Base-by-base conservation (phyloP, 2,797 vertebrate genomes). In the Threskiornis aethiopicus region DNA sequence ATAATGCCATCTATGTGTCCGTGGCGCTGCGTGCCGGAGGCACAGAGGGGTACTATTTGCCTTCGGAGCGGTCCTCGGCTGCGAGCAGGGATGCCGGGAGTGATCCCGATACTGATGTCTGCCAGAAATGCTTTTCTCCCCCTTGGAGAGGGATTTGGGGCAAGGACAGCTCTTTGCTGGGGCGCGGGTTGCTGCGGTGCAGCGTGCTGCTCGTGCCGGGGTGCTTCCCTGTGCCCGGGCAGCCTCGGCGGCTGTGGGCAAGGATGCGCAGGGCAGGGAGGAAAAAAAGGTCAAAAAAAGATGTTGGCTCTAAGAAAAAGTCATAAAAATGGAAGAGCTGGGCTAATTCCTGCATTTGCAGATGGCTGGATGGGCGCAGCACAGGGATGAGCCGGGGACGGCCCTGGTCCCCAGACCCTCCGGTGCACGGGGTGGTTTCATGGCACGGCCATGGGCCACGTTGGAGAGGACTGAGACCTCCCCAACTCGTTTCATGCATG, bases 1-100 rank as follows among this genome's bases (percentile, higher is more conserved):
- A 97, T 95, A 97, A 97, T 96, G 96, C 91, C 97, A 95, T 22
- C 97, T 96, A 93, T 89, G 86, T 97, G 97, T 97, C 94, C 44
- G 31, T 64, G 66, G 47, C 8, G 46, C 91, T 37, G 87, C 52
- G 44, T 77, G 70, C 92, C 65, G 5, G 47, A 84, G 84, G 61
- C 90, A 97, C 96, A 96, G 93, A 97, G 92, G 66, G 66, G 66
- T 70, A 13, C 91, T 96, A 93, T 97, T 44, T 92, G 73, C 84
- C 41, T 58, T 46, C 1, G 0, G 52, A 80, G 90, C 33, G 5
- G 24, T 46, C 49, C 37, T 10, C 22, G 11, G 52, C 83, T 44
- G 69, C 2, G 18, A 15, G 42, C 72, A 14, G 84, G 77, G 79
- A 47, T 83, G 70, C 52, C 3, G 81, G 84, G 94, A 89, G 65